Evolutionary conservation across 1,140 invertebrate genomes (phyloP).

Genomic region (Drosophila busckii): DNA sequence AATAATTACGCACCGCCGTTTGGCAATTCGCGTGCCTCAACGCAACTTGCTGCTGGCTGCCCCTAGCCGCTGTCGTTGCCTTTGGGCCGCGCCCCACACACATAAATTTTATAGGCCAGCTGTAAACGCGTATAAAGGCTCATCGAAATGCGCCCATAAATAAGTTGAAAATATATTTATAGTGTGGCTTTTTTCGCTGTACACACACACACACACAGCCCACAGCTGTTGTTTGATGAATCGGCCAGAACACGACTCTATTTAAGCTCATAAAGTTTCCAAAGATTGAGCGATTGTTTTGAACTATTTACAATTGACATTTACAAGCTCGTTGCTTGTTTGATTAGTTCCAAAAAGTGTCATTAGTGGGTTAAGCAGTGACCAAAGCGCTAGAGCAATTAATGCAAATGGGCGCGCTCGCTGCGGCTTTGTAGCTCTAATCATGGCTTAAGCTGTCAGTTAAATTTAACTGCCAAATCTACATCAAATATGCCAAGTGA

Average conservation of each 20-base stretch:
- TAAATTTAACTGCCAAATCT: slow-evolving; percentile 25
- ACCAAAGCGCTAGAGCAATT: too few species aligned
- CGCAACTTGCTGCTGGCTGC: slow-evolving; percentile 2
- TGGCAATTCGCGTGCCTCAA: slow-evolving; percentile 38
- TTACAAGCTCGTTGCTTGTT: slow-evolving; percentile 14
- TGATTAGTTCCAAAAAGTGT: too few species aligned
- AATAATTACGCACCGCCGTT: slow-evolving; percentile 66
- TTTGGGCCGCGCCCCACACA: background rate
- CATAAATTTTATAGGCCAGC: slow-evolving; percentile 69
- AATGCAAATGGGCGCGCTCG: too few species aligned
- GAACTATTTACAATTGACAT: background rate
- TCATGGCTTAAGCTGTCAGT: slow-evolving; percentile 22
- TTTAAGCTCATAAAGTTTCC: slow-evolving; percentile 17
- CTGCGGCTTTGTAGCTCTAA: slow-evolving; percentile 6
- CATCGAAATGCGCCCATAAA: slow-evolving; percentile 72
- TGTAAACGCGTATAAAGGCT: slow-evolving; percentile 68
- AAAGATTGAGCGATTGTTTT: background rate
- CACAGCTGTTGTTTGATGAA: slow-evolving; percentile 42
- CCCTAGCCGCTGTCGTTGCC: slow-evolving; percentile 1
- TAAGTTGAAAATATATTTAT: slow-evolving; percentile 68
- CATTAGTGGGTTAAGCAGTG: too few species aligned
- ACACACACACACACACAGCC: slow-evolving; percentile 5
- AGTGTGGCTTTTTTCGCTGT: slow-evolving; percentile 45
- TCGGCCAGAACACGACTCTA: slow-evolving; percentile 26
- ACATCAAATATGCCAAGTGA: slow-evolving; percentile 20